A percentile compares a stretch with the other conserved stretches of the same genome.
Evolutionary conservation across 2,888 invertebrate genomes (phyloP).

Genomic region (Melanostoma scalare): DNA sequence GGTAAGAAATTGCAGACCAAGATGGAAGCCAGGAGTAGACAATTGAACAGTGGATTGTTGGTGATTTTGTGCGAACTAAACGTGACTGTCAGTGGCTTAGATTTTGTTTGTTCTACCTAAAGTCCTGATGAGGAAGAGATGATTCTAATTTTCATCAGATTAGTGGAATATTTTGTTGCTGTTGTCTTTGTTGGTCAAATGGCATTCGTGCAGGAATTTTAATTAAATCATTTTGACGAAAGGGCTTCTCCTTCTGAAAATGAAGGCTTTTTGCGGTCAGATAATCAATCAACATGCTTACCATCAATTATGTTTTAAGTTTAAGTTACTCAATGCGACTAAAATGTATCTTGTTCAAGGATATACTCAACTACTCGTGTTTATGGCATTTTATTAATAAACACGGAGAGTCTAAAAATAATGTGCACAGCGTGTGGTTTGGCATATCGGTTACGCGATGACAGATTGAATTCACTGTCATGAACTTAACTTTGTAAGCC

Average conservation of each 20-base stretch:
- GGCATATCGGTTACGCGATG: constrained; percentile 20
- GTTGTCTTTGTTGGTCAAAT: background rate
- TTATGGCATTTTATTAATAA: constrained; percentile 11
- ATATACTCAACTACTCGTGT: too few relatives aligned
- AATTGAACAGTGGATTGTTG: constrained; percentile 42
- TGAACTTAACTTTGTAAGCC: constrained; percentile 8
- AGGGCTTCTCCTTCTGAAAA: background rate
- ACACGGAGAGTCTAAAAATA: constrained; percentile 42
- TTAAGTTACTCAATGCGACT: constrained; percentile 24
- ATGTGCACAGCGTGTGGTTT: constrained; percentile 41
- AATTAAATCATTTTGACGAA: constrained; percentile 41
- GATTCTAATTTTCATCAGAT: constrained; percentile 19
- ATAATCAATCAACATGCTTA: constrained; percentile 54
- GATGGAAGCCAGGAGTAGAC: constrained; percentile 23
- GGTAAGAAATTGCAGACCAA: background rate
- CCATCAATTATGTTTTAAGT: constrained; percentile 37
- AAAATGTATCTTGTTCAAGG: constrained; percentile 11
- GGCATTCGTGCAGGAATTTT: constrained; percentile 57
- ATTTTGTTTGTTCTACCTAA: background rate
- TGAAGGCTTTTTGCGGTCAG: background rate
- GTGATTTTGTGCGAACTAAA: constrained; percentile 44
- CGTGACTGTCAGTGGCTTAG: constrained; percentile 51
- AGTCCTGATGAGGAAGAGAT: constrained; percentile 24
- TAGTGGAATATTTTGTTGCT: constrained; percentile 16
- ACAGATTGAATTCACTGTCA: constrained; percentile 27